A percentile compares a stretch with the other conserved stretches of the same genome.
Conservation (phyloP, 2,888 invertebrate species). For the Caenorhabditis doughertyi region DNA sequence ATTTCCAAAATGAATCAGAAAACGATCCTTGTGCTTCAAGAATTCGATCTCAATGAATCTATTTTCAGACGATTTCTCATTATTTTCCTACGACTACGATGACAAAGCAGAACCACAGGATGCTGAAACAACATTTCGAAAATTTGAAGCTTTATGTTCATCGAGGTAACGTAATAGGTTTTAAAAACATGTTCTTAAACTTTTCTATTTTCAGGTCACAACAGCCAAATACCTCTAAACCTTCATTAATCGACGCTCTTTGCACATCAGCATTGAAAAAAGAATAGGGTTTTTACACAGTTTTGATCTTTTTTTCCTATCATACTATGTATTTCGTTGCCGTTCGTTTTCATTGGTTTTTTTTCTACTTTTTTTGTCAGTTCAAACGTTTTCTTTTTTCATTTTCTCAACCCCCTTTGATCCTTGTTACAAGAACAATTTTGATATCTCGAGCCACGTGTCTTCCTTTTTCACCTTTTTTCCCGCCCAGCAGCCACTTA, state of each 20-base stretch:
- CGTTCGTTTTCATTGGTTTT: conserved; percentile 29
- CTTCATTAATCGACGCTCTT: conserved; percentile 55
- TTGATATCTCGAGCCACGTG: conserved; percentile 62
- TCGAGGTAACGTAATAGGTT: conserved; percentile 23
- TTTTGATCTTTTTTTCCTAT: conserved; percentile 14
- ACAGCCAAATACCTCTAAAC: conserved; percentile 44
- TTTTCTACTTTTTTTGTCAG: conserved; percentile 6
- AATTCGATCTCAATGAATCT: neutral
- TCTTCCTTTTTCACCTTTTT: conserved; percentile 32
- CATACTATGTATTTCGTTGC: conserved; percentile 57
- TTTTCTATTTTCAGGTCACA: conserved; percentile 44
- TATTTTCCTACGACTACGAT: conserved; percentile 59
- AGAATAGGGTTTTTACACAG: conserved; percentile 61
- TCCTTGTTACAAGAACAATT: conserved; percentile 57
- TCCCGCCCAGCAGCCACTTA: conserved; percentile 32
- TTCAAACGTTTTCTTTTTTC: conserved; percentile 1
- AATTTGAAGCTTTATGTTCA: conserved; percentile 52
- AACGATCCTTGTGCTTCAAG: conserved; percentile 29
- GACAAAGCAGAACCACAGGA: conserved; percentile 42
- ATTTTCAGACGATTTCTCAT: conserved; percentile 57
- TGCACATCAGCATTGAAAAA: conserved; percentile 63
- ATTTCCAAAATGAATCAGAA: neutral
- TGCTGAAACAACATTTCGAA: conserved; percentile 45
- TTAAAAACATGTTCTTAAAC: neutral
- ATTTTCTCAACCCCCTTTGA: neutral